Percentiles rank a stretch among this genome's conserved stretches.
These are phyloP conservation scores for Hanleya hanleyi DNA, from an alignment of 2,888 invertebrate species.

Conservation along the genomic window DNA sequence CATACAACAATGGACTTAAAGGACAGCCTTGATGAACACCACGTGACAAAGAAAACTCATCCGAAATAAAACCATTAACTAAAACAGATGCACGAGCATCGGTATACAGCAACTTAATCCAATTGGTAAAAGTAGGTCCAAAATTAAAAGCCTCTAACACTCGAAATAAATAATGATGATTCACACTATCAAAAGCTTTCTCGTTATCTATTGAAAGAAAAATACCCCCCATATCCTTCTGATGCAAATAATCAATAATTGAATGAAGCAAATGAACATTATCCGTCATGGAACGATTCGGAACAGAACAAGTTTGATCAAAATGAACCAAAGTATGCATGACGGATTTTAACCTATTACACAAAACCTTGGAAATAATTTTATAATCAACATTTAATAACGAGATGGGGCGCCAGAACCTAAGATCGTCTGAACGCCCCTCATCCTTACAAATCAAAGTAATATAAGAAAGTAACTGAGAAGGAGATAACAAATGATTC, in stretches of 20 bases:
- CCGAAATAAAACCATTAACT: slow-evolving; percentile 2
- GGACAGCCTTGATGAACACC: no score
- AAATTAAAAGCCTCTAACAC: slow-evolving; percentile 38
- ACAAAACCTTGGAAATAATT: slow-evolving; percentile 39
- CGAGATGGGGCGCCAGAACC: slow-evolving; percentile 44
- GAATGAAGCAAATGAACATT: slow-evolving; percentile 40
- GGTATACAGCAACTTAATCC: slow-evolving; percentile 40
- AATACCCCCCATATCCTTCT: slow-evolving; percentile 31
- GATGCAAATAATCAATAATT: slow-evolving; percentile 37
- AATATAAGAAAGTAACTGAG: not conserved
- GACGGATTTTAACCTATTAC: slow-evolving; percentile 33
- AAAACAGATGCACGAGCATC: not conserved
- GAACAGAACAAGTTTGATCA: slow-evolving; percentile 42
- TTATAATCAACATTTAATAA: slow-evolving; percentile 44
- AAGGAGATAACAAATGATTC: not conserved
- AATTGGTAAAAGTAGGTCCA: slow-evolving; percentile 32
- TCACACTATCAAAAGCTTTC: no score
- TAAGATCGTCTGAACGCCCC: slow-evolving; percentile 28
- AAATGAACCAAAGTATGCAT: slow-evolving; percentile 29
- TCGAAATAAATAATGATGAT: slow-evolving; percentile 39
- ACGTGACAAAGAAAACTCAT: not conserved
- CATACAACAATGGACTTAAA: no score
- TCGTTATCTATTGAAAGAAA: slow-evolving; percentile 45
- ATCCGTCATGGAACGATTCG: slow-evolving; percentile 42
- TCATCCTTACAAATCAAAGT: slow-evolving; percentile 41